Conservation (phyloP, 2,797 vertebrate species). For the Pipistrellus kuhlii region DNA sequence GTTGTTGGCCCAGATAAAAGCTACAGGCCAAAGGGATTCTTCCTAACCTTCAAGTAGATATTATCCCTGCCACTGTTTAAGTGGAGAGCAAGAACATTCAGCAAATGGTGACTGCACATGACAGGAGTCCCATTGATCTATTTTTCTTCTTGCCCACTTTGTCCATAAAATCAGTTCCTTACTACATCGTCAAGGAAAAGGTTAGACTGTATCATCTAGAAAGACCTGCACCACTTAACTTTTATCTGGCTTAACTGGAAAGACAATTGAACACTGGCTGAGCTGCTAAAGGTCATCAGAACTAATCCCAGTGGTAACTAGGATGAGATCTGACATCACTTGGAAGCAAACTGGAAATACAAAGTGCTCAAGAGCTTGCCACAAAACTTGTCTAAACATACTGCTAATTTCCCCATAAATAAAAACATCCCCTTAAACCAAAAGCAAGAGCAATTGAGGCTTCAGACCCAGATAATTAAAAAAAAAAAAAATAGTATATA, state of each 20-base stretch:
- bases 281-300: background rate
- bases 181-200: background rate
- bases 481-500: background rate
- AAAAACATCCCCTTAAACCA: slow-evolving; percentile 13
- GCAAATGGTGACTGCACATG: background rate
- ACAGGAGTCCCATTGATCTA: background rate
- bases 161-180: background rate
- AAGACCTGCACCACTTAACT: background rate
- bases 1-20: background rate
- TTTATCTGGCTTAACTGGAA: background rate
- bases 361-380: background rate
- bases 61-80: background rate
- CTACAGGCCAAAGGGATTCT: background rate
- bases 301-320: background rate
- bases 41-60: background rate
- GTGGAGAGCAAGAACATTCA: background rate
- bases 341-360: background rate
- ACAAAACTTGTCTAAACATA: background rate
- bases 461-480: background rate
- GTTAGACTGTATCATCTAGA: background rate
- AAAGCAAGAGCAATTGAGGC: background rate
- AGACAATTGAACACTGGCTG: background rate
- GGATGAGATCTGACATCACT: background rate
- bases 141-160: background rate
- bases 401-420: background rate